Evolutionary conservation across 2,888 invertebrate species (phyloP).

Genomic region (Argyresthia goedartella): DNA sequence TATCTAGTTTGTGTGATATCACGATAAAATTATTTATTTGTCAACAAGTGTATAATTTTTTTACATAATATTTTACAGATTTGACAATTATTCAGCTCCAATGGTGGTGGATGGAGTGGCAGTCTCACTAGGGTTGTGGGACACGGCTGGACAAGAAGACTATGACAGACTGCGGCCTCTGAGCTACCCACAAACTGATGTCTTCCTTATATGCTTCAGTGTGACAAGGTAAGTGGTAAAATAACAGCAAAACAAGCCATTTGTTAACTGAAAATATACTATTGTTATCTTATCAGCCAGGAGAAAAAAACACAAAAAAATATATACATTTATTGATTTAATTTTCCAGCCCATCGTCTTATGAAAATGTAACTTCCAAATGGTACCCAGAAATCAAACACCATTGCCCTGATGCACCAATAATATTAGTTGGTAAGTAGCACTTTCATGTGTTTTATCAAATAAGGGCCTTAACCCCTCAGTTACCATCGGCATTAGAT

Average conservation of each 20-base stretch:
- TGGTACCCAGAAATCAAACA: conserved; percentile 99
- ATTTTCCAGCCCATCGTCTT: conserved; percentile 91
- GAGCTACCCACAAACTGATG: conserved; percentile 99
- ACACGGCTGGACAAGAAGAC: conserved; percentile 98
- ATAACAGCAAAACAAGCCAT: too few relatives aligned
- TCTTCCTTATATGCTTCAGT: conserved; percentile 99
- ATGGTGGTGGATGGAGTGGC: conserved; percentile 99
- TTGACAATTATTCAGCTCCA: conserved; percentile 99
- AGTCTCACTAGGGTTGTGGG: conserved; percentile 97
- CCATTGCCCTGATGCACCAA: conserved; percentile 99
- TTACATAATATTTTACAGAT: conserved; percentile 72
- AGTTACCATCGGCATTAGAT: too few relatives aligned
- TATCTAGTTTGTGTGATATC: too few relatives aligned
- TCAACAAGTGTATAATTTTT: background rate
- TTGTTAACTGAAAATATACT: background rate
- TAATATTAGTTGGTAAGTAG: conserved; percentile 93
- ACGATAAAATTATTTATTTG: too few relatives aligned
- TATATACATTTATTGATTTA: background rate
- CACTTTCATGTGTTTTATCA: too few relatives aligned
- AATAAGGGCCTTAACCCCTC: too few relatives aligned
- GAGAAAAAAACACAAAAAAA: background rate
- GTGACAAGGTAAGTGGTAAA: conserved; percentile 77
- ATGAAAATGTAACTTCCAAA: conserved; percentile 99
- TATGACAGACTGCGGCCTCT: conserved; percentile 96
- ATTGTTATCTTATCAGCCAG: too few relatives aligned